These are phyloP conservation scores for Ferrisia virgata DNA, from an alignment of 2,888 invertebrate species.

Conservation along the genomic window DNA sequence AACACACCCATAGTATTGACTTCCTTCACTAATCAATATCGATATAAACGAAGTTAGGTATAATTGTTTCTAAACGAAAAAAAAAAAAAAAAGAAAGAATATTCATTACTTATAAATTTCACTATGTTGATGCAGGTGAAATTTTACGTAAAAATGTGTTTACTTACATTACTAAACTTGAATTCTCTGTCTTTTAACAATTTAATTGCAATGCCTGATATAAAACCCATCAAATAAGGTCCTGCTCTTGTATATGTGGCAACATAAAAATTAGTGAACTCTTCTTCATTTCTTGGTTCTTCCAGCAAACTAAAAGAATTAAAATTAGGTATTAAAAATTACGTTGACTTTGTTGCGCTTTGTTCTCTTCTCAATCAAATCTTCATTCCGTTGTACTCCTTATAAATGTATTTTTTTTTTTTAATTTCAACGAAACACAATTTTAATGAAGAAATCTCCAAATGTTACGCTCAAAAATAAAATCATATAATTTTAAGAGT, in stretches of 20 bases:
- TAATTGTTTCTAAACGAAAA: slow-evolving; percentile 11
- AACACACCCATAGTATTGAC: slow-evolving; percentile 11
- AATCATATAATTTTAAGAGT: too few relatives aligned
- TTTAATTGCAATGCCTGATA: neutral
- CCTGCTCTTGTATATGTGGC: slow-evolving; percentile 39
- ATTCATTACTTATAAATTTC: too few relatives aligned
- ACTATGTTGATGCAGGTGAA: too few relatives aligned
- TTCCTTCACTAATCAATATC: slow-evolving; percentile 19
- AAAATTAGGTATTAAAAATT: neutral
- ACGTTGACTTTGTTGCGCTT: too few relatives aligned
- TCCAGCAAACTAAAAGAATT: slow-evolving; percentile 32
- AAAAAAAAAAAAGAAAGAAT: neutral
- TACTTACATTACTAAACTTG: slow-evolving; percentile 30
- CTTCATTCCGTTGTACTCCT: too few relatives aligned
- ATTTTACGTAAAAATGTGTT: too few relatives aligned
- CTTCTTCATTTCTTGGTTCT: slow-evolving; percentile 27
- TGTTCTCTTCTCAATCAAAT: too few relatives aligned
- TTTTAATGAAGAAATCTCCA: too few relatives aligned
- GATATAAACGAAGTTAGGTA: neutral
- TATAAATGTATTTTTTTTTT: too few relatives aligned
- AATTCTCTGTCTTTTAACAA: neutral
- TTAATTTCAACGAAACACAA: too few relatives aligned
- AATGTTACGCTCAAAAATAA: too few relatives aligned
- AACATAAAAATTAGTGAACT: slow-evolving; percentile 39
- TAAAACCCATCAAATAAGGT: slow-evolving; percentile 29